Conservation (phyloP, 1,140 invertebrate genomes). For the Aphelenchoides avenae region DNA sequence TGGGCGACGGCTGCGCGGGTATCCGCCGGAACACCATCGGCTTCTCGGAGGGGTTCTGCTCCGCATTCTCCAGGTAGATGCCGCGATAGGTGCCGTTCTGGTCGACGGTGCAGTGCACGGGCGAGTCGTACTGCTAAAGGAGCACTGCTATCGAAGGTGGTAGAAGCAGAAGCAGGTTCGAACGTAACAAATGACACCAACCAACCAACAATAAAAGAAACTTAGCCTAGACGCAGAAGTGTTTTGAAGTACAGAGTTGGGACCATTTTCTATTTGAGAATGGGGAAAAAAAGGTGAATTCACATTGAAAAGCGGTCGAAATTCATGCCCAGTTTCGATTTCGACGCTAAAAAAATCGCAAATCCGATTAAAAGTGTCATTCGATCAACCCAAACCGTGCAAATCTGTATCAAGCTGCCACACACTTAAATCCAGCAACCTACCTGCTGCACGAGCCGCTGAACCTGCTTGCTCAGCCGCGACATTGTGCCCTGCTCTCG, state of each 20-base stretch:
- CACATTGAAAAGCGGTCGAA: too few relatives aligned
- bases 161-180: neutral
- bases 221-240: too few relatives aligned
- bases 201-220: neutral
- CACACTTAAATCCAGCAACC: neutral
- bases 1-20: slow-evolving; percentile 1
- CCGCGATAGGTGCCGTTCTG: slow-evolving; percentile 15
- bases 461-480: slow-evolving; percentile 18
- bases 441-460: slow-evolving; percentile 7
- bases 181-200: neutral
- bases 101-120: neutral
- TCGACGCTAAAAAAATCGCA: too few relatives aligned
- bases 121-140: neutral
- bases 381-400: neutral
- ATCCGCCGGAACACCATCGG: slow-evolving; percentile 4
- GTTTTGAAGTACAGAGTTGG: too few relatives aligned
- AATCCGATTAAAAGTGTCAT: neutral
- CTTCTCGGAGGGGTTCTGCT: slow-evolving; percentile 1
- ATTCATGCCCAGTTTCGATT: too few relatives aligned
- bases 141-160: neutral
- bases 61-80: neutral
- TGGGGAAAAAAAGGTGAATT: too few relatives aligned
- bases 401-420: neutral
- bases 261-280: too few relatives aligned
- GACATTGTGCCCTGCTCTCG: slow-evolving; percentile 38